Base-by-base conservation (phyloP, 2,797 vertebrate genomes). In the Gymnocypris eckloni region DNA sequence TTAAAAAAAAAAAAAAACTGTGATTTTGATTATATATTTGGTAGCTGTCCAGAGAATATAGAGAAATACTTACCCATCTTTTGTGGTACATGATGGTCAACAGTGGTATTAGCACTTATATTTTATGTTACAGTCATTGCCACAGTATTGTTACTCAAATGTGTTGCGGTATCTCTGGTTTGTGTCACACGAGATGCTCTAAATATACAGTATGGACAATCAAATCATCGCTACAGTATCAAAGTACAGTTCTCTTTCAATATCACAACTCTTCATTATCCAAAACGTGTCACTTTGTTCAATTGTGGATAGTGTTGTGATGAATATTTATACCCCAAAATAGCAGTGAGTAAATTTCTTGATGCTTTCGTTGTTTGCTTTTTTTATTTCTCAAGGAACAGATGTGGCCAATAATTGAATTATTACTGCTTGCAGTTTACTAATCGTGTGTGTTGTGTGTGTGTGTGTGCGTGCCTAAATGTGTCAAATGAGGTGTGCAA, bases 251-350 rank as follows among this genome's bases (percentile, higher is more conserved):
- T n/a, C 12, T 45, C 28, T 3, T 22, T 48, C 8, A 22, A 5
- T 37, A 77, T 70, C 67, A 77, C 82, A 56, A 73, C 69, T 85
- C 76, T 83, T 3, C 43, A 61, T 84, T 28, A 56, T 70, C 54
- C 39, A 73, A 37, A 41, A 59, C 79, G 79, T 87, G 82, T 90
- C 81, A 79, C 69, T 71, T 89, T 88, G 88, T 87, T 86, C 69
- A 59, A 15, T 76, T 67, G 84, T 90, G 85, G 72, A 89, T 79
- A 66, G 90, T 91, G 84, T 87, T 88, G 87, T 90, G 88, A 82
- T 89, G 43, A 82, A 85, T 86, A 85, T 88, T 81, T 72, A 84
- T 79, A 76, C 69, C 80, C 45, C 52, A n/a, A 72, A 80, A 73
- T 81, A 76, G 43, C 84, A 45, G 86, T 90, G 71, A 86, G 61